Evolutionary conservation across 2,113 vertebrate species (phyloP).

Genomic region (Chrysemys picta): DNA sequence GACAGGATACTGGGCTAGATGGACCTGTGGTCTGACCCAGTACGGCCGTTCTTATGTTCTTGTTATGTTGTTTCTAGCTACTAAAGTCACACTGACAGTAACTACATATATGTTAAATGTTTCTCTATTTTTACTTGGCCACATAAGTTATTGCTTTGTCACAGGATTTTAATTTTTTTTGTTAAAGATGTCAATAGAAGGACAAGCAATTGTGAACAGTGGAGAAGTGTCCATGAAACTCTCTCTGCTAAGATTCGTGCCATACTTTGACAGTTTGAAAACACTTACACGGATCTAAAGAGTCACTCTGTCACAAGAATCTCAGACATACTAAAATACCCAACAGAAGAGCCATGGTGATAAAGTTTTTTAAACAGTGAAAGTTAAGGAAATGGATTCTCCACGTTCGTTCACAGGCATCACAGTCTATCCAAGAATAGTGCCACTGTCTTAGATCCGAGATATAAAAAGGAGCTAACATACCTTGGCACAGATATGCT

Average conservation of each 20-base stretch:
- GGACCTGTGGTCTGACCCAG: too few relatives aligned
- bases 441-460: background rate
- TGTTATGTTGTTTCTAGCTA: background rate
- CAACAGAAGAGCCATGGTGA: background rate
- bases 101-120: background rate
- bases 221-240: background rate
- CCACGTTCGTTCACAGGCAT: background rate
- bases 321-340: background rate
- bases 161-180: background rate
- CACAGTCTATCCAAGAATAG: fast-evolving
- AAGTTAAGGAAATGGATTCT: background rate
- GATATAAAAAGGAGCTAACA: background rate
- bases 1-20: too few relatives aligned
- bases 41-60: too few relatives aligned
- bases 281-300: background rate
- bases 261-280: background rate
- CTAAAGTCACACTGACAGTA: background rate
- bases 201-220: background rate
- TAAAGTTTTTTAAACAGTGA: background rate
- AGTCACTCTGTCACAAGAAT: background rate
- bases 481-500: conserved; percentile 95
- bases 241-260: fast-evolving
- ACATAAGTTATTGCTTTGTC: background rate
- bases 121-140: background rate
- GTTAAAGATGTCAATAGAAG: background rate